Percentiles rank a stretch among this genome's conserved stretches.
Evolutionary conservation across 1,140 invertebrate genomes (phyloP).

Genomic region (Homalodisca vitripennis): DNA sequence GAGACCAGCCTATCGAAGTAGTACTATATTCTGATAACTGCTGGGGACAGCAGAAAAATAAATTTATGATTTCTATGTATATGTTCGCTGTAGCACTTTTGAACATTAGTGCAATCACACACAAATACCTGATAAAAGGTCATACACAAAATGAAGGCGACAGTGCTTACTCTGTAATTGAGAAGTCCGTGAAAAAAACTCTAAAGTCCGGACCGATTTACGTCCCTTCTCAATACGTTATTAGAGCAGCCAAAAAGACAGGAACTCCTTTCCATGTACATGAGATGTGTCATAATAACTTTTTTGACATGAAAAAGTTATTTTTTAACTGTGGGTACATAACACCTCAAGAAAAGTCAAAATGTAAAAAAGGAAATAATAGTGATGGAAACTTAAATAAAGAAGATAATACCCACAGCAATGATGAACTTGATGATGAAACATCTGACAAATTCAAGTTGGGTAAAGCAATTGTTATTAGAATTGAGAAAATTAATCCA

Average conservation of each 20-base stretch:
- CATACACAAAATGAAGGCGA: constrained; percentile 32
- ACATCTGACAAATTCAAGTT: too few relatives aligned
- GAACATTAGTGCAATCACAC: constrained; percentile 32
- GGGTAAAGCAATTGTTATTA: too few relatives aligned
- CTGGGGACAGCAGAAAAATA: constrained; percentile 48
- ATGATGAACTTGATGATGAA: too few relatives aligned
- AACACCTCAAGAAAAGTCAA: too few relatives aligned
- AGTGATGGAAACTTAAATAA: too few relatives aligned
- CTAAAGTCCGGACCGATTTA: constrained; percentile 47
- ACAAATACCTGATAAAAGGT: constrained; percentile 32
- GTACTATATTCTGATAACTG: constrained; percentile 48
- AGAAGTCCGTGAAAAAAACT: constrained; percentile 42
- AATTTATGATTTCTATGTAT: constrained; percentile 44
- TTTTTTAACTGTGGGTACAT: too few relatives aligned
- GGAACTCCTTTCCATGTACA: constrained; percentile 22
- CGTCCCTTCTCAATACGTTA: constrained; percentile 32
- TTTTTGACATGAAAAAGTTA: too few relatives aligned
- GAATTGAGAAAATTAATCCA: too few relatives aligned
- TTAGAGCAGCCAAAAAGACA: constrained; percentile 21
- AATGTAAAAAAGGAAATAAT: too few relatives aligned
- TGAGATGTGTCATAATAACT: too few relatives aligned
- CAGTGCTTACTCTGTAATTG: constrained; percentile 37
- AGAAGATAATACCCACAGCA: too few relatives aligned
- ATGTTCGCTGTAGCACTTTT: constrained; percentile 36
- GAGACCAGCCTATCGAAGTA: constrained; percentile 40